Percentiles rank a stretch among this genome's conserved stretches.
Evolutionary conservation across 2,888 invertebrate genomes (phyloP).

Genomic region (Lacanobia oleracea): DNA sequence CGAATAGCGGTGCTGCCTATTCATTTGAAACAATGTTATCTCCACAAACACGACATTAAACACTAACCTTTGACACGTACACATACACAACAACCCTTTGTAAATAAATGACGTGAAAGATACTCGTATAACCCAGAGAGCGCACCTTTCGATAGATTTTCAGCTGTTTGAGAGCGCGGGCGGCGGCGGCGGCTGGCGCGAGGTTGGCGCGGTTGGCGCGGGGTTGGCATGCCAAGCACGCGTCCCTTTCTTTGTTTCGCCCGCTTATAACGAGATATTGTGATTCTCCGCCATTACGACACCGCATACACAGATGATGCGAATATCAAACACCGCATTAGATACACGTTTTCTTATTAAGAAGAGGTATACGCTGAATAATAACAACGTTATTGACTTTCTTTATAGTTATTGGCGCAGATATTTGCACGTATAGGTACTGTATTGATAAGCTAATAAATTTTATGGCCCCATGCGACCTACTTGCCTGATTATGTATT

Average conservation of each 20-base stretch:
- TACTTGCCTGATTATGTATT: slow-evolving; percentile 44
- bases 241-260: slow-evolving; percentile 86
- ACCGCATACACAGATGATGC: slow-evolving; percentile 86
- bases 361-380: slow-evolving; percentile 83
- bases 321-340: slow-evolving; percentile 88
- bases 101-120: slow-evolving; percentile 68
- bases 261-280: slow-evolving; percentile 89
- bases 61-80: slow-evolving; percentile 54
- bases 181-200: slow-evolving; percentile 21
- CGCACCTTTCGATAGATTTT: slow-evolving; percentile 73
- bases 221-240: slow-evolving; percentile 83
- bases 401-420: slow-evolving; percentile 63
- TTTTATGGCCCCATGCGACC: slow-evolving; percentile 49
- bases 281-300: slow-evolving; percentile 88
- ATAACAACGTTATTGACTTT: slow-evolving; percentile 79
- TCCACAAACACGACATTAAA: slow-evolving; percentile 57
- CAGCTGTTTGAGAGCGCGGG: slow-evolving; percentile 64
- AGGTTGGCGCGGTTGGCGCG: slow-evolving; percentile 32
- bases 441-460: slow-evolving; percentile 61
- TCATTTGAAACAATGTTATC: slow-evolving; percentile 55
- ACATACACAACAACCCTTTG: slow-evolving; percentile 51
- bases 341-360: slow-evolving; percentile 89
- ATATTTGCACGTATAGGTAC: slow-evolving; percentile 62
- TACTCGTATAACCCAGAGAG: slow-evolving; percentile 55
- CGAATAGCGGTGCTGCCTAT: slow-evolving; percentile 29